phyloP scores from a whole-genome alignment of 2,113 vertebrate species.

The Spheniscus mendiculus region DNA sequence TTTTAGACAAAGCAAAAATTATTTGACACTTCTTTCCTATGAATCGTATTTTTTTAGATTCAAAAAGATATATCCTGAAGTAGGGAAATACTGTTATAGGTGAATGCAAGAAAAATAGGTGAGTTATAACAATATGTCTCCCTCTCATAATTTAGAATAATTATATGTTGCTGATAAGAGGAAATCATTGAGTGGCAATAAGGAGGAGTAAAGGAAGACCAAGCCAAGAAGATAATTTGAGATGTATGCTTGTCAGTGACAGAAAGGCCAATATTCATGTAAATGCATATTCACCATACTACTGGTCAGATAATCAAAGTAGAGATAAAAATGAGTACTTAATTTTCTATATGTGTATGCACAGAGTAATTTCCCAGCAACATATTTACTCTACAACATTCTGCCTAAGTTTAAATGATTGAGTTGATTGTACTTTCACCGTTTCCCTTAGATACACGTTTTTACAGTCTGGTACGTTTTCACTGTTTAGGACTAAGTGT shows the following conservation, averaged over 20 bases:
- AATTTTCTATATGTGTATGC: not conserved
- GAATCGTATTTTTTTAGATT: not conserved
- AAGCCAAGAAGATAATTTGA: not conserved
- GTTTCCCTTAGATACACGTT: not conserved
- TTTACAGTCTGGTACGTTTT: not conserved
- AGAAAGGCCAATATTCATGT: not conserved
- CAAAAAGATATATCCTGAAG: conserved; percentile 44
- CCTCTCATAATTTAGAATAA: not conserved
- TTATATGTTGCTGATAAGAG: not conserved
- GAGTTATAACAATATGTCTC: not conserved
- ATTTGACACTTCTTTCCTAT: conserved; percentile 39
- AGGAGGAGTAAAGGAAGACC: not conserved
- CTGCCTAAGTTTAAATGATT: not conserved
- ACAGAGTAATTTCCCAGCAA: not conserved
- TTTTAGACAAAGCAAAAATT: conserved; percentile 39
- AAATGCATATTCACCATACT: not conserved
- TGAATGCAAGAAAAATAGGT: not conserved
- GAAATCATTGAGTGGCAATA: not conserved
- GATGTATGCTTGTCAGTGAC: not conserved
- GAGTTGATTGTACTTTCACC: not conserved
- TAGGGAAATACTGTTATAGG: conserved; percentile 18
- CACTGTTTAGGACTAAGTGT: not conserved
- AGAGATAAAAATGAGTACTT: not conserved
- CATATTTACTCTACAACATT: not conserved
- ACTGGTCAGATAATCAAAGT: not conserved